These are phyloP conservation scores for Lepus oiostolus DNA, from an alignment of 2,797 vertebrate genomes.

Conservation along the genomic window DNA sequence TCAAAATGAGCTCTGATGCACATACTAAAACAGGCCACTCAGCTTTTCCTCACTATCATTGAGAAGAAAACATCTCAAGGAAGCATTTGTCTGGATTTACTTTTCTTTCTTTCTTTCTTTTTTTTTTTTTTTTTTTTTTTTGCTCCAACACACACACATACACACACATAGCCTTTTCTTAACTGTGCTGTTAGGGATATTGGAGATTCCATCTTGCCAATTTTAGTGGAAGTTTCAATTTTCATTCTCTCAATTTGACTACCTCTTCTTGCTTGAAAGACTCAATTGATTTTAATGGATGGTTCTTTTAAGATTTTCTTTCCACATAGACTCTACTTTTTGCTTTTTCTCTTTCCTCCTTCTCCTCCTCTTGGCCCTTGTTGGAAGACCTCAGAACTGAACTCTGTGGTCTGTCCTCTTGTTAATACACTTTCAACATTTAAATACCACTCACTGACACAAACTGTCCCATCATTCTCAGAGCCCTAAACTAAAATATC, in stretches of 20 bases:
- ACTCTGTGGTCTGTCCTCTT: neutral
- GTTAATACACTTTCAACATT: neutral
- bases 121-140: too few species aligned
- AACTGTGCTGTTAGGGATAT: too few species aligned
- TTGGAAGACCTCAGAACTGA: neutral
- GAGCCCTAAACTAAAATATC: neutral
- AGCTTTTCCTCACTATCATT: neutral
- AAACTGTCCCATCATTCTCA: neutral
- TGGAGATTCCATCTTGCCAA: neutral
- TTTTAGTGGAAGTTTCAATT: neutral
- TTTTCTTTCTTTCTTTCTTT: too few species aligned
- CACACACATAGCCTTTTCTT: neutral
- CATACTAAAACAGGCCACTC: neutral
- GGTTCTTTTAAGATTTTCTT: neutral
- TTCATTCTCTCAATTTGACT: neutral
- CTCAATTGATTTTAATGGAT: neutral
- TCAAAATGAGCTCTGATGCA: accelerated
- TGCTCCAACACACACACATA: too few species aligned
- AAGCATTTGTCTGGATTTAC: neutral
- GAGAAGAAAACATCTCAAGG: neutral
- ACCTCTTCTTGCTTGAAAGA: neutral
- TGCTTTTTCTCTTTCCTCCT: neutral
- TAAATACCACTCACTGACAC: neutral
- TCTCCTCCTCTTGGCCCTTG: neutral
- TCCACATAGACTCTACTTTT: neutral